Evolutionary conservation across 1,140 invertebrate genomes (phyloP), one percentile per base, ranked within the genome.

Genomic region (Lordiphosa clarofinis): DNA sequence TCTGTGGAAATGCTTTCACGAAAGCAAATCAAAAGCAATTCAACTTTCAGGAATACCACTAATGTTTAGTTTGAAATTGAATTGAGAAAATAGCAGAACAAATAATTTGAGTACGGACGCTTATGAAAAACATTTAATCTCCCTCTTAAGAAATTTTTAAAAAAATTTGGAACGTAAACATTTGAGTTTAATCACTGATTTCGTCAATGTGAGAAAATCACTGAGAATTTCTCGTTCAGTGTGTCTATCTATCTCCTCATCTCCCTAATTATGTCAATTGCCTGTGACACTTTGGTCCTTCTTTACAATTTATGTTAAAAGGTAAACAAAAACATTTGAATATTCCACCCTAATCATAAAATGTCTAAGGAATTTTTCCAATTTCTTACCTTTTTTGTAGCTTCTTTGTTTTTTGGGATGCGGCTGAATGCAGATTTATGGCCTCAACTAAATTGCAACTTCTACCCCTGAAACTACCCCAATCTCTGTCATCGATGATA

Each of bases 401-500:
- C 10, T 36, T 11, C 36, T 82, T 73, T 73, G 69, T 70, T 66
- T 69, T 78, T 69, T 78, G 64, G 61, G 57, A 65, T 75, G 54
- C 54, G 53, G 69, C 73, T 61, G 46, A 68, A 81, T 75, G 33
- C 81, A 86, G 74, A 86, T 86, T 72, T 86, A 86, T 86, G 86
- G 74, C 64, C 56, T 58, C 46, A 50, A 48, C 52, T 58, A 65
- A 52, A 46, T 69, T 49, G 56, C 40, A 73, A 61, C 55, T 65
- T 61, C 62, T 69, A 68, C 63, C 72, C 78, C 48, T 12, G 39
- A 55, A 13, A 31, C 28, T 31, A 31, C 28, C 28, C 28, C 28
- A 31, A 31, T 31, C 3, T 4, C 8, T 33, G 11, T 6, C 44
- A 56, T 66, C 42, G 54, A 60, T 57, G 56, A 86, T 72, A 72